Conservation (phyloP, 2,113 vertebrate species). For the Crotalus viridis region DNA sequence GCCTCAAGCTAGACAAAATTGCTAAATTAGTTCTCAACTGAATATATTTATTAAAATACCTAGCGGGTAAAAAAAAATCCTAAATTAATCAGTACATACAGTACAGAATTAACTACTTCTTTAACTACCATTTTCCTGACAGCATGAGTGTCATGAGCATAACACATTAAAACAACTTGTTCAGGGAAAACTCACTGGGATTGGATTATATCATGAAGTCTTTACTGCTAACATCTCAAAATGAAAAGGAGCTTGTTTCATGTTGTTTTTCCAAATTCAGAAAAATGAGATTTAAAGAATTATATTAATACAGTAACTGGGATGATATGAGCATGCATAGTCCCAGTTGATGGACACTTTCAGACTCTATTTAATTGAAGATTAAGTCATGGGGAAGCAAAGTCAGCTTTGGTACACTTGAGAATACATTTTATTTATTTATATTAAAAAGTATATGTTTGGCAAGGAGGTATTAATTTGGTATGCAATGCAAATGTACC, state of each 20-base stretch:
- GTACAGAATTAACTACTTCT: not conserved
- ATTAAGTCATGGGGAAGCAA: not conserved
- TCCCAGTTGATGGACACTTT: not conserved
- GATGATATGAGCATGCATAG: not conserved
- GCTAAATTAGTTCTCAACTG: not conserved
- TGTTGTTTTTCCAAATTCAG: not conserved
- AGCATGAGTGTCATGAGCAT: not conserved
- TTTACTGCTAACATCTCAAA: not conserved
- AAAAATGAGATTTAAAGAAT: not conserved
- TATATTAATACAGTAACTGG: not conserved
- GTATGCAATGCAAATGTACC: not conserved
- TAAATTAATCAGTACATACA: not conserved
- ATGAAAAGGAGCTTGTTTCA: not conserved
- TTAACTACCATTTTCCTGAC: not conserved
- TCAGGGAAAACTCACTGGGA: not conserved
- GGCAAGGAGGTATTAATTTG: not conserved
- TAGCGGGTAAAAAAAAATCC: not conserved
- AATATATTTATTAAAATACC: not conserved
- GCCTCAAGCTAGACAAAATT: not conserved
- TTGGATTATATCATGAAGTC: not conserved
- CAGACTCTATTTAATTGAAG: not conserved
- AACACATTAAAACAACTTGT: not conserved
- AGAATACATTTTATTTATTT: not conserved
- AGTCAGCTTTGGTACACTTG: not conserved
- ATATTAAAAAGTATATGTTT: not conserved